Evolutionary conservation across 2,113 vertebrate genomes (phyloP), one percentile per base, ranked within the genome.

Genomic region (Centropus bengalensis): DNA sequence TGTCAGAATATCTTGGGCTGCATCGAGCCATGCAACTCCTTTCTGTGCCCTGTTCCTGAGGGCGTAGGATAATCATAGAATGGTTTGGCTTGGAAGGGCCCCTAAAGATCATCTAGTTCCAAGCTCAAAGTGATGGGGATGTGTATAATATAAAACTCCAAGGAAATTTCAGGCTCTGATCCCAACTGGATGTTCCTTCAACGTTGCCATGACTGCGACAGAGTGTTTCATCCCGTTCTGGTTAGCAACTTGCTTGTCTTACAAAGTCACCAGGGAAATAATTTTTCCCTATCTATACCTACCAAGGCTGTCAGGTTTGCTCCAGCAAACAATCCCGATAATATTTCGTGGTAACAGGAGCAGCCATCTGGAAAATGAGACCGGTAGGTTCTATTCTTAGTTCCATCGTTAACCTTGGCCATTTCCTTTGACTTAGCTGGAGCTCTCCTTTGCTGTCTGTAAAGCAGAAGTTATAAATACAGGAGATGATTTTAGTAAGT

Each of bases 181-280:
- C 92, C 66, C 69, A 76, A 94, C 94, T 92, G 88, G 93, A 93
- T 95, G 96, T 92, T 96, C 94, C 87, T 95, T 93, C 58, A 16
- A 78, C 9, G 97, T 97, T 97, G 96, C 97, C 96, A 97, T 96
- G 96, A 95, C 96, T 96, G 95, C 94, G 9, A 30, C 76, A 66
- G 79, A 73, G 91, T 97, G 97, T 97, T 94, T 97, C 97, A 97
- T 94, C 94, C 96, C 4, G 19, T 91, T 91, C 40, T 93, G 87
- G 93, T 82, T 93, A 45, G 96, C 92, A 95, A 88, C 96, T 94
- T 79, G 93, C 96, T 94, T 93, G 82, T 92, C 92, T 93, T 88
- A 73, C 88, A 87, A 85, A 95, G 92, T 86, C 91, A 94, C 91
- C 9, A 26, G 94, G 95, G 96, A 97, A 96, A 96, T 92, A 78